Evolutionary conservation across 2,113 vertebrate species (phyloP).

Genomic region (Oceanites oceanicus): DNA sequence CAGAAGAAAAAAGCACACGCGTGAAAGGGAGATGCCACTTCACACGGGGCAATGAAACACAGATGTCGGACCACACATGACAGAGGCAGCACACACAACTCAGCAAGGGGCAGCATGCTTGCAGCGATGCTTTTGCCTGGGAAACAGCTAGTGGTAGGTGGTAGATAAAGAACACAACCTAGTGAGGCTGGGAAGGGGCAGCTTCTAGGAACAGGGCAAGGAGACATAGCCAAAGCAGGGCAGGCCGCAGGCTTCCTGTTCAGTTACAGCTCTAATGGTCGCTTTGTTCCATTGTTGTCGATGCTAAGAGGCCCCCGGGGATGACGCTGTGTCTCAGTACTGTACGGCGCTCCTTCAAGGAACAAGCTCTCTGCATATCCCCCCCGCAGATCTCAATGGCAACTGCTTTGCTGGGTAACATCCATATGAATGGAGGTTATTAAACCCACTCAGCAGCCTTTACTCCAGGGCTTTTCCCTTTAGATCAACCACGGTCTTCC

Average conservation of each 20-base stretch:
- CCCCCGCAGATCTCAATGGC: neutral
- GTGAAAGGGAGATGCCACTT: neutral
- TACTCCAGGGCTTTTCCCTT: neutral
- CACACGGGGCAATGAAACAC: neutral
- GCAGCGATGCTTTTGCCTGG: neutral
- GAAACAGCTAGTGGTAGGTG: neutral
- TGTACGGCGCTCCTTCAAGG: neutral
- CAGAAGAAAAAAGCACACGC: neutral
- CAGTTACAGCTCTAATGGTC: neutral
- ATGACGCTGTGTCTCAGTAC: neutral
- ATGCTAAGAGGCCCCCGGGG: neutral
- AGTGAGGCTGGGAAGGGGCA: neutral
- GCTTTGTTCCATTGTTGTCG: constrained; percentile 32
- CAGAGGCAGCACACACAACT: neutral
- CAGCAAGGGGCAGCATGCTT: neutral
- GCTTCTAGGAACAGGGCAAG: neutral
- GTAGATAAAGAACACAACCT: neutral
- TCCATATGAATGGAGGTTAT: neutral
- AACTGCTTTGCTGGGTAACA: neutral
- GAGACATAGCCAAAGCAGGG: rapidly evolving
- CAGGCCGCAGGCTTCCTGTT: neutral
- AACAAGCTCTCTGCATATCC: neutral
- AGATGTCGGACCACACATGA: constrained; percentile 20
- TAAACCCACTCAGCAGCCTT: neutral
- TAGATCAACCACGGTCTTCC: neutral